Base-by-base conservation (phyloP, 2,888 invertebrate genomes). In the Trissolcus brochymenae region DNA sequence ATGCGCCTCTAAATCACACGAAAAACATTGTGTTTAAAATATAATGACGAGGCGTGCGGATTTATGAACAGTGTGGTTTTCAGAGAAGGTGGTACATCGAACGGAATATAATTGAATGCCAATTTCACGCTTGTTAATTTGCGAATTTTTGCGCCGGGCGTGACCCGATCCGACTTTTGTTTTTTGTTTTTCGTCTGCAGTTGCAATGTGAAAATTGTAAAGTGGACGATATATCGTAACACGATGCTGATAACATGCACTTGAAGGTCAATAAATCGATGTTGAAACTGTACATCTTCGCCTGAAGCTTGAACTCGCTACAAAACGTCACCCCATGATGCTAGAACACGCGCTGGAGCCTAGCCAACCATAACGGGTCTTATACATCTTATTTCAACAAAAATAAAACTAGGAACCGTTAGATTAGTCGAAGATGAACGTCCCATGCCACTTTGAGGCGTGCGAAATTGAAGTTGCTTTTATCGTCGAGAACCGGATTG, bases 391-490 rank as follows among this genome's bases (percentile, higher is more conserved):
- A 84, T 84, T 83, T 86, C 70, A 81, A 82, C 82, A 81, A 86
- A 85, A 86, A 81, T 83, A 84, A 83, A 84, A 83, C 84, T 76
- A 80, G 74, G 82, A 71, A 86, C 87, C 87, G 88, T 88, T 88
- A 88, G 83, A 83, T 81, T 79, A 72, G 66, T 72, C 62, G 40
- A 77, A 55, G 77, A 75, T 61, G 64, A 75, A 66, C 53, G 67
- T 71, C 68, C 51, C 49, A 43, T 54, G 71, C 66, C 50, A 64
- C 25, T 25, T 4, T 65, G 16, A 17, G 51, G 25, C 41, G 56
- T 57, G 65, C 68, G 54, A 75, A 79, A 78, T 77, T 70, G 67
- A 79, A 72, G 62, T 25, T 64, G 50, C 65, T 60, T 64, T 70
- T 56, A 74, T 40, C 40, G 43, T 68, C 67, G 43, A 78, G 74